These are phyloP conservation scores for Brenthis hecate DNA, from an alignment of 2,888 invertebrate species.

Conservation along the genomic window DNA sequence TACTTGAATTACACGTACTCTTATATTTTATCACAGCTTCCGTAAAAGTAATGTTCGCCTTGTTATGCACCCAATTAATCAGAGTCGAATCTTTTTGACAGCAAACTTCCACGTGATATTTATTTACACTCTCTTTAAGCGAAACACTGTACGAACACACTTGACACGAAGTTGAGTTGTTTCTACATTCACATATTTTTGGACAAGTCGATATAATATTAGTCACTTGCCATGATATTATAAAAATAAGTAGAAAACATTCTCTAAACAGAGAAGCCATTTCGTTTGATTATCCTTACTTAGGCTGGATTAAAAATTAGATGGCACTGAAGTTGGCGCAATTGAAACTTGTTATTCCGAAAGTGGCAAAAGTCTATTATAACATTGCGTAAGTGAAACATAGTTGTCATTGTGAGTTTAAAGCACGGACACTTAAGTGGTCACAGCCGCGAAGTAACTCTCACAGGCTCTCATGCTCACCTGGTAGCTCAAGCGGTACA, in stretches of 20 bases:
- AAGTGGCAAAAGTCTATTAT: conserved; percentile 53
- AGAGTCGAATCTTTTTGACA: conserved; percentile 57
- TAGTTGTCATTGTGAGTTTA: conserved; percentile 58
- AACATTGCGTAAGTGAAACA: conserved; percentile 57
- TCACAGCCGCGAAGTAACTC: conserved; percentile 44
- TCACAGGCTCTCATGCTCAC: conserved; percentile 56
- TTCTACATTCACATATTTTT: conserved; percentile 58
- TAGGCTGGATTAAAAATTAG: conserved; percentile 71
- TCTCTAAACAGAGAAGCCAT: conserved; percentile 68
- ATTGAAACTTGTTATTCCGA: conserved; percentile 52
- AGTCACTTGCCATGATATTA: conserved; percentile 64
- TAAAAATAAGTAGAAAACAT: conserved; percentile 63
- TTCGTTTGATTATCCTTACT: conserved; percentile 50
- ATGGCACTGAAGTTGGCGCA: conserved; percentile 58
- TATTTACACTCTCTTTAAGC: conserved; percentile 59
- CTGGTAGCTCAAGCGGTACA: conserved; percentile 43
- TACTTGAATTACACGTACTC: conserved; percentile 57
- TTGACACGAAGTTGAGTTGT: conserved; percentile 55
- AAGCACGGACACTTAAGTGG: conserved; percentile 63
- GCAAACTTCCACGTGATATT: conserved; percentile 56
- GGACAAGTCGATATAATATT: conserved; percentile 62
- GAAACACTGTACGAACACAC: conserved; percentile 68
- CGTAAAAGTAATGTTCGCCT: conserved; percentile 62
- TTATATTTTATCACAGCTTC: conserved; percentile 57
- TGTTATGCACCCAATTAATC: conserved; percentile 52